Conservation (phyloP, 2,888 invertebrate genomes). For the Phlogophora meticulosa region DNA sequence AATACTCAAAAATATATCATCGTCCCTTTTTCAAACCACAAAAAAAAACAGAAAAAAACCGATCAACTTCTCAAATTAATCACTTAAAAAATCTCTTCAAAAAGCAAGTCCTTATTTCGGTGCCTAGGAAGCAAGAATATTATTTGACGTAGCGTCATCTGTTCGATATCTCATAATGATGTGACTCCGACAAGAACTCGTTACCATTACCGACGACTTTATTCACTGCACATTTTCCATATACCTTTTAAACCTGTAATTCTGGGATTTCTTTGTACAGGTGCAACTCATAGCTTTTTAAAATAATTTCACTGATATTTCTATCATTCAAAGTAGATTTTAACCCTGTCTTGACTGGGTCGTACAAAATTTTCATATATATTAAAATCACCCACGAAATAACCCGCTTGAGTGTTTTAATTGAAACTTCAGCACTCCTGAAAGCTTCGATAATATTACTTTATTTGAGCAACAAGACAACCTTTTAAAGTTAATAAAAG, state of each 20-base stretch:
- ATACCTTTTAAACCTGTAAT: constrained; percentile 63
- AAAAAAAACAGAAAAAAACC: constrained; percentile 14
- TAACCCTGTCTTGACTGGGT: background rate
- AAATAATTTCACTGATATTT: constrained; percentile 16
- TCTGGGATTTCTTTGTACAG: constrained; percentile 27
- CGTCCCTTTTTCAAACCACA: background rate
- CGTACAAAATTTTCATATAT: constrained; percentile 29
- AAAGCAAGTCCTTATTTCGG: constrained; percentile 49
- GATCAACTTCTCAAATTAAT: constrained; percentile 19
- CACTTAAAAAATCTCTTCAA: constrained; percentile 22
- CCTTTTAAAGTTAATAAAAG: constrained; percentile 22
- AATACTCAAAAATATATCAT: constrained; percentile 12
- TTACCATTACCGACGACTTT: constrained; percentile 75
- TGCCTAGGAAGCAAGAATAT: constrained; percentile 52
- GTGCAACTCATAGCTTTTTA: constrained; percentile 24
- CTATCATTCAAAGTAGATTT: background rate
- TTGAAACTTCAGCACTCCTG: constrained; percentile 42
- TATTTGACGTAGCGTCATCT: constrained; percentile 56
- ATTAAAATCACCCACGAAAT: constrained; percentile 40
- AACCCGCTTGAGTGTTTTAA: constrained; percentile 34
- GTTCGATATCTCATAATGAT: constrained; percentile 76
- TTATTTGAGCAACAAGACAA: constrained; percentile 20
- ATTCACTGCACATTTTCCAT: constrained; percentile 66
- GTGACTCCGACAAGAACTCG: constrained; percentile 73
- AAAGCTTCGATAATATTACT: constrained; percentile 21